Evolutionary conservation across 2,113 vertebrate species (phyloP).

Genomic region (Nansenia antarctica): DNA sequence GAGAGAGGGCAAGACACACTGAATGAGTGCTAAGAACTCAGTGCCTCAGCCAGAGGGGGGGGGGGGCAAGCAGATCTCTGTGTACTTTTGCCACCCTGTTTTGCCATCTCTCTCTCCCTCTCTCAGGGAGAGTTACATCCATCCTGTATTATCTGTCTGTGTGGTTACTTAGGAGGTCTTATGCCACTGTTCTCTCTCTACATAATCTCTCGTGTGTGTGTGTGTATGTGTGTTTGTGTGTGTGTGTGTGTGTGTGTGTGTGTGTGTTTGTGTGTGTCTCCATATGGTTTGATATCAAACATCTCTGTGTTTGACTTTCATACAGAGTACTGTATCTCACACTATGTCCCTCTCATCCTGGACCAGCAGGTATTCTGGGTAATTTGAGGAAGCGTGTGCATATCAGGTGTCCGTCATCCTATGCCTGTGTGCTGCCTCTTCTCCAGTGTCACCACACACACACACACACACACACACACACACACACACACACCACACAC

Average conservation of each 20-base stretch:
- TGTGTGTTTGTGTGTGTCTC: too few species aligned
- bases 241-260: too few species aligned
- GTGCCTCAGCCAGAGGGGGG: conserved; percentile 34
- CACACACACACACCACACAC: not conserved
- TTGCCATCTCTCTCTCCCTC: conserved; percentile 1
- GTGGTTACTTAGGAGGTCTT: conserved; percentile 35
- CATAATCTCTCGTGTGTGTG: too few species aligned
- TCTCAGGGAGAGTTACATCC: conserved; percentile 33
- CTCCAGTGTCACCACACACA: conserved; percentile 44
- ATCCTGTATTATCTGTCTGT: conserved; percentile 48
- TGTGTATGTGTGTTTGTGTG: too few species aligned
- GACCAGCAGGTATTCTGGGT: not conserved
- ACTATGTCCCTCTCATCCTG: too few species aligned
- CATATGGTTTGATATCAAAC: too few species aligned
- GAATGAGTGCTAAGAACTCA: conserved; percentile 63
- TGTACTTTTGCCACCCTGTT: too few species aligned
- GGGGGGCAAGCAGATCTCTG: not conserved
- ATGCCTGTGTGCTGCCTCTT: conserved; percentile 48
- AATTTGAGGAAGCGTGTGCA: not conserved
- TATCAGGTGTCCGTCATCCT: conserved; percentile 65
- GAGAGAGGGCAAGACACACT: conserved; percentile 58
- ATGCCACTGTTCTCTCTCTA: not conserved
- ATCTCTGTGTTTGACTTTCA: too few species aligned
- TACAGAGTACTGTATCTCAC: too few species aligned
- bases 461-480: not conserved